Percentiles rank a stretch among this genome's conserved stretches.
Evolutionary conservation across 1,140 invertebrate genomes (phyloP).

Genomic region (Babylonia areolata): DNA sequence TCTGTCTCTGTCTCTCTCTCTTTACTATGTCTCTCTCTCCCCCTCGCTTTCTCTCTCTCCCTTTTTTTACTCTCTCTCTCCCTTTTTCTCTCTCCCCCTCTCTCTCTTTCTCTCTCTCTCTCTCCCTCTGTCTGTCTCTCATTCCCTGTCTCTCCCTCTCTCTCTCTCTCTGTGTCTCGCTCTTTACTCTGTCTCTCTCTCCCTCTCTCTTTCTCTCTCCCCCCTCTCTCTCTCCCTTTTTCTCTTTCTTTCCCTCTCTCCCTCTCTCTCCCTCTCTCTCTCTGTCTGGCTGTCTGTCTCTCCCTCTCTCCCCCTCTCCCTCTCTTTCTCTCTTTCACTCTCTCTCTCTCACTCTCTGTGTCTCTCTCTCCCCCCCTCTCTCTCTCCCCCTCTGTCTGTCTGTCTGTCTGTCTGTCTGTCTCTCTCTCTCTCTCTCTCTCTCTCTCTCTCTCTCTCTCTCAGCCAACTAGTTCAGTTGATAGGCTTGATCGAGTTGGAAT

Average conservation of each 20-base stretch:
- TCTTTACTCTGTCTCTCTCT: neutral
- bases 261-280: neutral
- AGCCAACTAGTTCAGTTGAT: neutral
- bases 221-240: neutral
- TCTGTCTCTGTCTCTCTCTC: neutral
- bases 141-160: neutral
- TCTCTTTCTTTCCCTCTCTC: neutral
- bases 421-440: slow-evolving; percentile 21
- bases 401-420: neutral
- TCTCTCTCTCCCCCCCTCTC: no score
- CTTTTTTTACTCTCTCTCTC: no score
- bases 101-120: neutral
- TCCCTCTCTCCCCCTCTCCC: no score
- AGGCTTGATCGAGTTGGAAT: no score
- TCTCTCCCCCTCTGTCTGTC: no score
- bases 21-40: neutral
- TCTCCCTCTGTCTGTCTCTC: neutral
- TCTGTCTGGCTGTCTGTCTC: neutral
- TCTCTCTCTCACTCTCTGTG: no score
- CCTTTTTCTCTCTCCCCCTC: neutral
- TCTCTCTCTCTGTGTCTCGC: neutral
- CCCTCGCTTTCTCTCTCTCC: neutral
- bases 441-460: slow-evolving; percentile 18
- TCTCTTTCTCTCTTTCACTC: no score
- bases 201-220: neutral